Percentiles rank a stretch among this genome's conserved stretches.
Evolutionary conservation across 2,113 vertebrate genomes (phyloP).

Genomic region (Amazona vittata): DNA sequence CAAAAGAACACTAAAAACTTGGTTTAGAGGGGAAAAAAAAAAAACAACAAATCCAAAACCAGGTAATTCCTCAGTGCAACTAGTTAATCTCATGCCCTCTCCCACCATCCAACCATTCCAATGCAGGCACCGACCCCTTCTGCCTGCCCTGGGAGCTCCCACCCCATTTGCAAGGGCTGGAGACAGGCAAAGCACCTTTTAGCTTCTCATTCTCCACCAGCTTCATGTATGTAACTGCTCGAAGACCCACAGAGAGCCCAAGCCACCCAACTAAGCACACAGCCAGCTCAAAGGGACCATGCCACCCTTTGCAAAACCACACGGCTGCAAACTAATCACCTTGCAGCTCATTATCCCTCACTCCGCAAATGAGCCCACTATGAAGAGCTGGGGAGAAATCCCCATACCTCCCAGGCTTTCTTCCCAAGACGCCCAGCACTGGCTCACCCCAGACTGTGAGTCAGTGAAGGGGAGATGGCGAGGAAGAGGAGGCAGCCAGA

Average conservation of each 20-base stretch:
- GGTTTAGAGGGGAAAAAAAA: background rate
- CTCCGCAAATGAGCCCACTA: background rate
- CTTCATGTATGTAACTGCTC: fast-evolving
- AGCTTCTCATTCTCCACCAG: background rate
- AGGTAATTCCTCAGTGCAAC: background rate
- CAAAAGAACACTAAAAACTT: background rate
- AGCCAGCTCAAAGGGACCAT: background rate
- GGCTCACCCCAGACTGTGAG: background rate
- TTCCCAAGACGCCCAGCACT: background rate
- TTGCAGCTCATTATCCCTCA: fast-evolving
- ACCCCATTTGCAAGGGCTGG: background rate
- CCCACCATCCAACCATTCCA: fast-evolving
- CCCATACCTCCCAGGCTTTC: background rate
- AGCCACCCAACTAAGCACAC: background rate
- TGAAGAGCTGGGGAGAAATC: background rate
- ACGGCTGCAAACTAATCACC: background rate
- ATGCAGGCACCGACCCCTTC: background rate
- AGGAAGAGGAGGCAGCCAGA: background rate
- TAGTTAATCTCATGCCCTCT: fast-evolving
- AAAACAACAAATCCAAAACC: fast-evolving
- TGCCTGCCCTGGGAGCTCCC: background rate
- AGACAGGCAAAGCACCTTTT: background rate
- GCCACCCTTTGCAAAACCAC: background rate
- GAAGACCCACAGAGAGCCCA: background rate
- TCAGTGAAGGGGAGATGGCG: fast-evolving